A percentile compares a stretch with the other conserved stretches of the same genome.
phyloP scores from a whole-genome alignment of 2,888 invertebrate genomes.

The Trimorus sp. region DNA sequence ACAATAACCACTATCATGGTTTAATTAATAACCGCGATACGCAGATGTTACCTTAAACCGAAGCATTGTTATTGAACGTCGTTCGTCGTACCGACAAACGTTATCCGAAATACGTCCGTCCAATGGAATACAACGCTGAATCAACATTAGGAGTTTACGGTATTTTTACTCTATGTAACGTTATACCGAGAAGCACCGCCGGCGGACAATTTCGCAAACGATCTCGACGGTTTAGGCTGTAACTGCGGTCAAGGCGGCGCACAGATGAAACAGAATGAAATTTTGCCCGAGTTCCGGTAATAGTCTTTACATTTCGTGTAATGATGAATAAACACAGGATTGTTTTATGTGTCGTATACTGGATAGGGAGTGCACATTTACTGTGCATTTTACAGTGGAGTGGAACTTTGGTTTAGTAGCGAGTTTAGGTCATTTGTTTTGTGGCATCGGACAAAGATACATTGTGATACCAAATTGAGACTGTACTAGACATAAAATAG shows the following conservation, averaged over 20 bases:
- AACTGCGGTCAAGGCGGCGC: no score
- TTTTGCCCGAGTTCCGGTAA: neutral
- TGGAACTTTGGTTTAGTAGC: no score
- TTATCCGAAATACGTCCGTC: constrained; percentile 4
- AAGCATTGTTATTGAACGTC: neutral
- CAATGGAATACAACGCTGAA: neutral
- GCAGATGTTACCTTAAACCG: constrained; percentile 12
- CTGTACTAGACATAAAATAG: no score
- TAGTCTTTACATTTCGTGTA: no score
- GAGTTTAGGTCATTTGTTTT: no score
- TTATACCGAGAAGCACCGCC: constrained; percentile 1
- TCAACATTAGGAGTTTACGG: constrained; percentile 20
- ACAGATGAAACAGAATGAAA: neutral
- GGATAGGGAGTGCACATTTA: no score
- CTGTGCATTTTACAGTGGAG: no score
- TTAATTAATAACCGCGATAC: constrained; percentile 5
- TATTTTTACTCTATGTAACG: constrained; percentile 23
- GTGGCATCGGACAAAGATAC: neutral
- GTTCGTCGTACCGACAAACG: neutral
- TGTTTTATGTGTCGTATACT: no score
- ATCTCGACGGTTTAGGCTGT: constrained; percentile 21
- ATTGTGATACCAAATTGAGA: no score
- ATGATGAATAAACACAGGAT: no score
- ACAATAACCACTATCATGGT: neutral
- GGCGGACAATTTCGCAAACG: constrained; percentile 3